Evolutionary conservation across 2,888 invertebrate species (phyloP).

Genomic region (Sipha maydis): DNA sequence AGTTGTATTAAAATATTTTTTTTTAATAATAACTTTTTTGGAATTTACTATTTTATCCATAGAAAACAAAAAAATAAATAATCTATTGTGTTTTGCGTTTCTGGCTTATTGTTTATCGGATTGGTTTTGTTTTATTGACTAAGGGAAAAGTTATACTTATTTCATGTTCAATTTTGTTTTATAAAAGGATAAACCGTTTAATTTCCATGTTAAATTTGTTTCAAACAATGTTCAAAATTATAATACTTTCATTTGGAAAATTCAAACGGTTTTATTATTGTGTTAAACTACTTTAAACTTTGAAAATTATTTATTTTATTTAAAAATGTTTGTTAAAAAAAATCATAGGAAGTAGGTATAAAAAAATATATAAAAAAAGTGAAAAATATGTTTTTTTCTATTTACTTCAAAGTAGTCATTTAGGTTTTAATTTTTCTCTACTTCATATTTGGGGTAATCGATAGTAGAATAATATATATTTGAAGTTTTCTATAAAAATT

Average conservation of each 20-base stretch:
- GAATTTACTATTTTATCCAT: conserved; percentile 2
- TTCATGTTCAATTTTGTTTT: background rate
- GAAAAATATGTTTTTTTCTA: background rate
- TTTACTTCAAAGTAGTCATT: background rate
- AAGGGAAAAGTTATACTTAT: background rate
- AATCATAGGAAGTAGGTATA: background rate
- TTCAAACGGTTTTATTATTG: background rate
- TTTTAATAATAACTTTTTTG: background rate
- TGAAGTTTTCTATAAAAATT: background rate
- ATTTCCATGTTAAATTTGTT: background rate
- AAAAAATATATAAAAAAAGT: background rate
- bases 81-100: background rate
- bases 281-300: background rate
- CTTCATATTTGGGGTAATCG: background rate
- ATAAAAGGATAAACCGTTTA: background rate
- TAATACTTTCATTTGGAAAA: background rate
- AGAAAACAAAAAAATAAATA: background rate
- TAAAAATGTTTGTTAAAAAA: background rate
- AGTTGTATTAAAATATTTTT: background rate
- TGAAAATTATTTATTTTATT: background rate
- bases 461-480: background rate
- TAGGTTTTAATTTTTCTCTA: background rate
- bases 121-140: conserved; percentile 18
- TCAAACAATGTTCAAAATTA: conserved; percentile 19
- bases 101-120: conserved; percentile 9